Percentiles rank a stretch among this genome's conserved stretches.
These are phyloP conservation scores for Ametastegia equiseti DNA, from an alignment of 2,888 invertebrate species.

Conservation along the genomic window DNA sequence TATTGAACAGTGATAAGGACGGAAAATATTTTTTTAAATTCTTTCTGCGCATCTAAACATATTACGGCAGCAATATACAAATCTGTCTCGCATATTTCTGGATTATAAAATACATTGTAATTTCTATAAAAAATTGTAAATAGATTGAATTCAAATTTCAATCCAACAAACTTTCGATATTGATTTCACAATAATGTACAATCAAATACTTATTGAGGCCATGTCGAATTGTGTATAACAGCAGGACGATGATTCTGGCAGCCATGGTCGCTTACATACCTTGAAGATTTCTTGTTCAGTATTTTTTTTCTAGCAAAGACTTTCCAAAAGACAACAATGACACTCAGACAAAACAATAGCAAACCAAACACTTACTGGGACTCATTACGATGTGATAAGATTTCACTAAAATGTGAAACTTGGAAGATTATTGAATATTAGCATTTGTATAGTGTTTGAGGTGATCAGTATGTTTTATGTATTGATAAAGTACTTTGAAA, in stretches of 20 bases:
- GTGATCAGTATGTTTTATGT: slow-evolving; percentile 40
- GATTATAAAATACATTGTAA: not conserved
- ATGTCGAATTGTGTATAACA: slow-evolving; percentile 48
- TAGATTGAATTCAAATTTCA: not conserved
- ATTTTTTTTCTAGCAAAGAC: slow-evolving; percentile 16
- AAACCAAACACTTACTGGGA: slow-evolving; percentile 56
- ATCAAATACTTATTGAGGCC: slow-evolving; percentile 41
- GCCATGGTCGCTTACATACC: slow-evolving; percentile 74
- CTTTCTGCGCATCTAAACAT: not conserved
- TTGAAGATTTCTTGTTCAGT: slow-evolving; percentile 55
- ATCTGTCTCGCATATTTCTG: slow-evolving; percentile 16
- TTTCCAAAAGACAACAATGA: slow-evolving; percentile 51
- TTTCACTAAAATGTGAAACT: not conserved
- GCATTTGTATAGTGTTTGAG: slow-evolving; percentile 15
- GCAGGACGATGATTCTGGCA: slow-evolving; percentile 72
- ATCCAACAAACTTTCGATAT: slow-evolving; percentile 11
- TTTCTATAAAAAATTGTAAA: not conserved
- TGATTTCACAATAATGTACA: slow-evolving; percentile 10
- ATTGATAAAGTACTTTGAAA: not conserved
- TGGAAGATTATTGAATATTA: slow-evolving; percentile 10
- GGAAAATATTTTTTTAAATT: slow-evolving; percentile 7
- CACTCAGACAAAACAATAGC: slow-evolving; percentile 55
- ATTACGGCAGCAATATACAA: slow-evolving; percentile 39
- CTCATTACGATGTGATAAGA: slow-evolving; percentile 17
- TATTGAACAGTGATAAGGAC: not conserved